These are phyloP conservation scores for Scaptomyza cyrtandrae DNA, from an alignment of 2,888 invertebrate genomes.

Conservation along the genomic window DNA sequence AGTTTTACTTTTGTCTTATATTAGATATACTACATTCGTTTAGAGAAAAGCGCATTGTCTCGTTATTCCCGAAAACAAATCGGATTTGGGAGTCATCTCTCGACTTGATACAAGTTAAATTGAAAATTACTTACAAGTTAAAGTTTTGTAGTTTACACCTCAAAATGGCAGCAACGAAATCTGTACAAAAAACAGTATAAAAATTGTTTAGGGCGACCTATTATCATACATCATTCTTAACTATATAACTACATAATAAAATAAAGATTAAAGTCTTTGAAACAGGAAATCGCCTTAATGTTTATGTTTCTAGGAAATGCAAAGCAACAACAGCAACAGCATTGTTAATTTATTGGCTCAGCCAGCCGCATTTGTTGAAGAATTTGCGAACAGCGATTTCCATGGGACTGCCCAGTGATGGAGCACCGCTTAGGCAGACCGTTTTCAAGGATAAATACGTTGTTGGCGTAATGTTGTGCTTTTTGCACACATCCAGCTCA, in stretches of 20 bases:
- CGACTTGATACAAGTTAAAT: slow-evolving; percentile 69
- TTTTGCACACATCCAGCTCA: slow-evolving; percentile 90
- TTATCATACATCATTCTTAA: slow-evolving; percentile 47
- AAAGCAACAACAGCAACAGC: slow-evolving; percentile 5
- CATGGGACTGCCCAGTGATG: slow-evolving; percentile 74
- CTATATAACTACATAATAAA: slow-evolving; percentile 52
- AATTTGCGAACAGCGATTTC: slow-evolving; percentile 85
- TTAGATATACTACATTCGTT: slow-evolving; percentile 29
- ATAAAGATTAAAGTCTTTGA: slow-evolving; percentile 61
- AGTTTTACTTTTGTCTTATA: slow-evolving; percentile 19
- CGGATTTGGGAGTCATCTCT: slow-evolving; percentile 15
- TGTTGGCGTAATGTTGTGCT: slow-evolving; percentile 92
- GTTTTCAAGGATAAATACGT: slow-evolving; percentile 96
- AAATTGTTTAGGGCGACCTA: slow-evolving; percentile 40
- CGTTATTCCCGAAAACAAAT: slow-evolving; percentile 9
- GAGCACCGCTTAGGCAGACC: slow-evolving; percentile 87
- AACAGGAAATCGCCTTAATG: slow-evolving; percentile 34
- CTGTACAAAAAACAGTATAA: slow-evolving; percentile 37
- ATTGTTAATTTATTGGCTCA: slow-evolving; percentile 76
- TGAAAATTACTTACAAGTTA: slow-evolving; percentile 43
- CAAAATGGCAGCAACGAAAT: slow-evolving; percentile 46
- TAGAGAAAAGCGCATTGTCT: slow-evolving; percentile 18
- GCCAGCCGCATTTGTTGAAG: slow-evolving; percentile 84
- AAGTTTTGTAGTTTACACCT: slow-evolving; percentile 38
- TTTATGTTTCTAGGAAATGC: slow-evolving; percentile 13